Evolutionary conservation across 2,113 vertebrate genomes (phyloP).

Genomic region (Ophthalmolycus amberensis): DNA sequence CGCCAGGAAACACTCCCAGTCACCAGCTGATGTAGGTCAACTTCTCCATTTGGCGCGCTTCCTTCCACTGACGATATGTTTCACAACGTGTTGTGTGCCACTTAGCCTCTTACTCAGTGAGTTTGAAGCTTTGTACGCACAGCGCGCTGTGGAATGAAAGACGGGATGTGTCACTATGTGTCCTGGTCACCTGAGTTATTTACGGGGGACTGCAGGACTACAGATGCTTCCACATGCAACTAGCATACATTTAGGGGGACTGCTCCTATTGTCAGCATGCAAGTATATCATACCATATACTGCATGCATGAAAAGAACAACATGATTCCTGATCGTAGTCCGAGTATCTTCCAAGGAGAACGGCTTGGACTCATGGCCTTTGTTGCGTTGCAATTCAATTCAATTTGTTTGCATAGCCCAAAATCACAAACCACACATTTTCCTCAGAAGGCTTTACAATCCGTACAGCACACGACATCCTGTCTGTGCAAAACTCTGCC

Average conservation of each 20-base stretch:
- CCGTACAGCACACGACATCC: no score
- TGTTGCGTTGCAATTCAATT: no score
- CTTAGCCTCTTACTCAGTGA: constrained; percentile 30
- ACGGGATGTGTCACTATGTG: background rate
- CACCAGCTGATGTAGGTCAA: constrained; percentile 61
- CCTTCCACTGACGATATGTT: constrained; percentile 30
- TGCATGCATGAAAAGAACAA: background rate
- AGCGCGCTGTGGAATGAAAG: background rate
- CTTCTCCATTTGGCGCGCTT: no score
- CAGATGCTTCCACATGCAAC: background rate
- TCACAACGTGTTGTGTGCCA: constrained; percentile 26
- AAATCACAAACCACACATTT: no score
- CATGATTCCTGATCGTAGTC: background rate
- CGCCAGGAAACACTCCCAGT: background rate
- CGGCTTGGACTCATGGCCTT: no score
- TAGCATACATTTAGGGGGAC: background rate
- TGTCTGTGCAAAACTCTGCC: no score
- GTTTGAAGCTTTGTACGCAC: background rate
- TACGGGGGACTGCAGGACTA: background rate
- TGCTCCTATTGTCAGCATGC: background rate
- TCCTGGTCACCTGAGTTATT: background rate
- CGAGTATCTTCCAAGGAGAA: background rate
- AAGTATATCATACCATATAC: background rate
- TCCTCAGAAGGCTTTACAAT: no score
- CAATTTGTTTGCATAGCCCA: no score